Evolutionary conservation across 92 coral and sea anemone genomes (phyloP), one percentile per base, ranked within the genome.

Genomic region (Heteractis magnifica): DNA sequence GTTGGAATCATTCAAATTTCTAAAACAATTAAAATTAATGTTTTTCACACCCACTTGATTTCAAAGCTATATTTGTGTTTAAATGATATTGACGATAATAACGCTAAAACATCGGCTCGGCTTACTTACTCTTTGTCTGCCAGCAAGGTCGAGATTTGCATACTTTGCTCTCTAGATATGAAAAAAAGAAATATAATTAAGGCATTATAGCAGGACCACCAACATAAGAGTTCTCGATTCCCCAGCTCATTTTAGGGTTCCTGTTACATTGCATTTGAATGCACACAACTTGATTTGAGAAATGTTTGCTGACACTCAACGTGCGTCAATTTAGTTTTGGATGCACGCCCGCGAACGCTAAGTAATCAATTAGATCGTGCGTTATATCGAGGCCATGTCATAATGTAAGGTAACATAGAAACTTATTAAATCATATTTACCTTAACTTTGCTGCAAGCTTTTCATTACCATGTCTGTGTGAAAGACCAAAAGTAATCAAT

Each of bases 121-220:
- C 10, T 15, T 21, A 90, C 98, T 77, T 87, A 95, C 98, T 95
- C 98, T 60, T 90, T 95, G 74, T 95, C 98, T 15, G 92, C 85
- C 78, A 88, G 93, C 23, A 95, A 89, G 23, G 93, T 75, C 14
- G 95, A 83, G 75, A 95, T 95, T 12, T 86, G 97, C 50, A 85
- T 92, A 48, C 92, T 91, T 89, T 95, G 98, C 62, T 95, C 98
- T 87, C 98, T 95, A 79, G 3, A 78, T 58, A 58, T 12, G 16
- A 58, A 58, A 10, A 62, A 62, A 62, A 62, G 12, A 6, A 62
- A 62, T 23, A 62, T 16, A 18, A 62, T 62, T 62, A 23, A 62
- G 20, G 70, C 26, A 18, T 34, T 34, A 34, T 34, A 34, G 44
- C 44, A 34, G 3, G 44, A 34, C 44, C 44, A 34, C 44, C 44